phyloP scores from a whole-genome alignment of 2,797 vertebrate genomes.

The Hipposideros larvatus region DNA sequence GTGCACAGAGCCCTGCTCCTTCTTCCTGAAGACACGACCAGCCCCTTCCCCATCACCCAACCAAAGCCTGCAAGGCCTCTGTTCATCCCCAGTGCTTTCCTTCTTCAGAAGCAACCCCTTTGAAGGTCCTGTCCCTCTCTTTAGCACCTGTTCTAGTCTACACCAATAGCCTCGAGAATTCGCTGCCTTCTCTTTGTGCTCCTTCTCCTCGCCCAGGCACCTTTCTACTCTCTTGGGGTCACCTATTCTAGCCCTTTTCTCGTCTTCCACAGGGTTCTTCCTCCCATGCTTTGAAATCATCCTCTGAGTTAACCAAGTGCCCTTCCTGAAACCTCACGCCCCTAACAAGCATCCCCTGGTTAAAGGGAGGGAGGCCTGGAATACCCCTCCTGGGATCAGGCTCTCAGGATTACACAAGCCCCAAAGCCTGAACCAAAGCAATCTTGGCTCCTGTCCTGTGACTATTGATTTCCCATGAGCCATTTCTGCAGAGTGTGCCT shows the following conservation, averaged over 20 bases:
- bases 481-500: neutral
- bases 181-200: neutral
- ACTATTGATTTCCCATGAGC: neutral
- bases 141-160: neutral
- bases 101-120: neutral
- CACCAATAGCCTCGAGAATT: neutral
- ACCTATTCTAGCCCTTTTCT: neutral
- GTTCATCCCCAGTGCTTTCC: fast-evolving
- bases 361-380: neutral
- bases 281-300: neutral
- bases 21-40: neutral
- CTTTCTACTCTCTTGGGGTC: neutral
- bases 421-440: neutral
- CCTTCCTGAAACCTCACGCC: neutral
- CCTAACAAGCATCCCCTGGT: neutral
- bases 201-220: neutral
- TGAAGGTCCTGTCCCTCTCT: neutral
- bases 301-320: neutral
- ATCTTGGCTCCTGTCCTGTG: neutral
- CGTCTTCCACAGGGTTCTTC: neutral
- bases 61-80: neutral
- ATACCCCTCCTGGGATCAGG: neutral
- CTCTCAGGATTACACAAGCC: neutral
- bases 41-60: neutral
- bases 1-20: neutral